Evolutionary conservation across 1,140 invertebrate genomes (phyloP).

Genomic region (Nixonia krombeini): DNA sequence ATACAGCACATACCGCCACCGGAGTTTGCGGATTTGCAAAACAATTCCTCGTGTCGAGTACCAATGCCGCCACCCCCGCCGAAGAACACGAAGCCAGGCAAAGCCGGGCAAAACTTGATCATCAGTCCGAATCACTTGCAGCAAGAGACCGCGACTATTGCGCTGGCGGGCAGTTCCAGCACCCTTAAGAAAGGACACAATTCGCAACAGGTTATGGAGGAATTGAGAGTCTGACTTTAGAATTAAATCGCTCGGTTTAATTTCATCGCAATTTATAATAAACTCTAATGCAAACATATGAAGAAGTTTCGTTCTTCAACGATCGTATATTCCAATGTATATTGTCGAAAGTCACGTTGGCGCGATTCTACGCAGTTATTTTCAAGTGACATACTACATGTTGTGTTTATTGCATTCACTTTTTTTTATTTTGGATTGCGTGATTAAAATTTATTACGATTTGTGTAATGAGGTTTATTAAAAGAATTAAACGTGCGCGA

Average conservation of each 20-base stretch:
- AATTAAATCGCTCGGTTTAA: too few relatives aligned
- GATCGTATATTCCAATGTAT: background rate
- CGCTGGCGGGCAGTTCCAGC: slow-evolving; percentile 69
- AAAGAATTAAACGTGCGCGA: too few relatives aligned
- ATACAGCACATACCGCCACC: slow-evolving; percentile 84
- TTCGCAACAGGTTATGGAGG: slow-evolving; percentile 78
- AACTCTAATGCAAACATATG: background rate
- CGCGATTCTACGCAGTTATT: too few relatives aligned
- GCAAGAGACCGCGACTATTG: slow-evolving; percentile 75
- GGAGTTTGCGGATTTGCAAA: slow-evolving; percentile 82
- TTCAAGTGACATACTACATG: too few relatives aligned
- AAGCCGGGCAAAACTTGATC: slow-evolving; percentile 70
- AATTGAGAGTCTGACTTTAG: slow-evolving; percentile 81
- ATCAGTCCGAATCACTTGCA: slow-evolving; percentile 74
- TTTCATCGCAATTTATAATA: too few relatives aligned
- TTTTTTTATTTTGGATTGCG: too few relatives aligned
- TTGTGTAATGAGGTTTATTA: too few relatives aligned
- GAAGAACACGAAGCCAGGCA: slow-evolving; percentile 77
- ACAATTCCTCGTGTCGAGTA: slow-evolving; percentile 76
- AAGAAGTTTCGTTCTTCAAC: background rate
- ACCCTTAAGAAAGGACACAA: slow-evolving; percentile 76
- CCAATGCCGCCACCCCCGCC: slow-evolving; percentile 81
- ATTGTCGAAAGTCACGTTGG: too few relatives aligned
- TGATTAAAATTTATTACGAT: too few relatives aligned
- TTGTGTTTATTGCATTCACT: too few relatives aligned